A percentile compares a stretch with the other conserved stretches of the same genome.
Evolutionary conservation across 2,797 vertebrate genomes (phyloP).

Genomic region (Onychomys leucogaster): DNA sequence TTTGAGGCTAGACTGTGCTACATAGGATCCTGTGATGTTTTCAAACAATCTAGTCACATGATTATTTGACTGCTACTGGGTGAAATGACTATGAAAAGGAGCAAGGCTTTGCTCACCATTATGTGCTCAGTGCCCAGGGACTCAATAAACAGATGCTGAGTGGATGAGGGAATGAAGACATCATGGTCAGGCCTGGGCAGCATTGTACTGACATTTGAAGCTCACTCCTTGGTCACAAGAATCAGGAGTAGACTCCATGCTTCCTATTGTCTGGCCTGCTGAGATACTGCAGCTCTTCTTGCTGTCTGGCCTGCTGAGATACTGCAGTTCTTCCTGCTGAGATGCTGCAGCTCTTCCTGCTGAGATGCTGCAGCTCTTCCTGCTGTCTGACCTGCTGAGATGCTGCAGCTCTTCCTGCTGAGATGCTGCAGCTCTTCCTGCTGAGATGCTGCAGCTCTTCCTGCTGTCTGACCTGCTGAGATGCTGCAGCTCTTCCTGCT

Average conservation of each 20-base stretch:
- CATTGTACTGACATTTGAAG: background rate
- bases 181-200: background rate
- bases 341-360: no score
- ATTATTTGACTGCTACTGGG: slow-evolving; percentile 18
- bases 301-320: no score
- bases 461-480: no score
- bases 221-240: background rate
- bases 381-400: no score
- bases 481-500: no score
- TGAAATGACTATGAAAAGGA: no score
- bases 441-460: no score
- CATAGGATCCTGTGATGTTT: background rate
- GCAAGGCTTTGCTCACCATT: background rate
- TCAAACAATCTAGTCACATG: background rate
- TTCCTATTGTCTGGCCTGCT: background rate
- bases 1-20: background rate
- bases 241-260: background rate
- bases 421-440: no score
- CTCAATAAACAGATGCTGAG: background rate
- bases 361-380: no score
- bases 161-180: background rate
- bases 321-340: no score
- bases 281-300: no score
- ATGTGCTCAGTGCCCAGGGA: background rate
- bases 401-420: no score